phyloP scores from a whole-genome alignment of 1,140 invertebrate species.

The Drosophila pectinifera region DNA sequence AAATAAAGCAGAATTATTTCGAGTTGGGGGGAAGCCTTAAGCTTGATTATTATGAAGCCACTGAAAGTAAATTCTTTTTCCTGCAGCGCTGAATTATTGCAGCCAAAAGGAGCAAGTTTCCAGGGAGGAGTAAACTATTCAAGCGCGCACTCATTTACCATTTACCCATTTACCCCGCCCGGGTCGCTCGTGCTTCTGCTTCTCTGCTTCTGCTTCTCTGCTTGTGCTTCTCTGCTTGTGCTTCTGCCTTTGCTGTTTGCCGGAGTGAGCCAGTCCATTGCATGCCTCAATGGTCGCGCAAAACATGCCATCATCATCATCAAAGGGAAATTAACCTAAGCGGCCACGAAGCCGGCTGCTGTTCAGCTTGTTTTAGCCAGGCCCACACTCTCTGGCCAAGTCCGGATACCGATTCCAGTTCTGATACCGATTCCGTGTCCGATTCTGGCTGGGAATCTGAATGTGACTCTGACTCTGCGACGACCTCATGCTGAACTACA shows the following conservation, averaged over 20 bases:
- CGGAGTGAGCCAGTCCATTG: constrained; percentile 74
- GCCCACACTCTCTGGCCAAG: background rate
- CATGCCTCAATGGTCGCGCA: constrained; percentile 78
- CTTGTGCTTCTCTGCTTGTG: constrained; percentile 1
- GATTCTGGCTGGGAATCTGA: background rate
- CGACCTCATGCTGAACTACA: constrained; percentile 9
- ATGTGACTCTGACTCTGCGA: constrained; percentile 25
- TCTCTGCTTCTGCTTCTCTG: constrained; percentile 1
- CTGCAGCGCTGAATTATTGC: constrained; percentile 24
- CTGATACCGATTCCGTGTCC: constrained; percentile 2
- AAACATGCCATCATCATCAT: constrained; percentile 80
- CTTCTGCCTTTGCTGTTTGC: constrained; percentile 38
- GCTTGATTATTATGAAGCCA: constrained; percentile 72
- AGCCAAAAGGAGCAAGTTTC: constrained; percentile 12
- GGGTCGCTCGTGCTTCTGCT: background rate
- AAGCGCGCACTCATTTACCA: constrained; percentile 73
- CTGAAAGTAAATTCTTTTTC: constrained; percentile 48
- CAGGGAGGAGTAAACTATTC: constrained; percentile 64
- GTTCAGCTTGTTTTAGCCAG: constrained; percentile 39
- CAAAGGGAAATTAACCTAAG: constrained; percentile 80
- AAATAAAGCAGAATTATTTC: constrained; percentile 47
- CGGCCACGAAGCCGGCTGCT: constrained; percentile 72
- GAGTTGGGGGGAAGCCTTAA: constrained; percentile 58
- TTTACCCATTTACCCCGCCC: constrained; percentile 37
- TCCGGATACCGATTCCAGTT: constrained; percentile 3